Evolutionary conservation across 2,888 invertebrate species (phyloP), one percentile per base, ranked within the genome.

Genomic region (Thymelicus sylvestris): DNA sequence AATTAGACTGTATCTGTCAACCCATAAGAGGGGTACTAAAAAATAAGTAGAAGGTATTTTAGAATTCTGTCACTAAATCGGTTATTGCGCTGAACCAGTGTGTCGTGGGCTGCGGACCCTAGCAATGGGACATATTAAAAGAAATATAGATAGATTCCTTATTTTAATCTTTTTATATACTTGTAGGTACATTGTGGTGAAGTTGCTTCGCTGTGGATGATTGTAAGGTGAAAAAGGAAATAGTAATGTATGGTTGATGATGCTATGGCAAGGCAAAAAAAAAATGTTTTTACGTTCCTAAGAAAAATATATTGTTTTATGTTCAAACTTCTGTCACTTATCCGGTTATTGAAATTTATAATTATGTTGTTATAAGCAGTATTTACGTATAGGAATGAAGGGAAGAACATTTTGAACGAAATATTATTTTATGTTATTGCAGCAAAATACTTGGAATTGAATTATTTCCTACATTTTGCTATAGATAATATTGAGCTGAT

Each of bases 331-430:
- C 38, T 62, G n/a, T 61, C 7, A 61, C 44, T 62, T 41, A 15
- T 15, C 31, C 12, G 47, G 7, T 67, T 62, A 44, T 62, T 31
- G 52, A 69, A 69, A 64, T 64, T 64, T 69, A 69, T 39, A 50
- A 41, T n/a, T 59, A 3, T 64, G 47, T 50, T 65, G 41, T 57
- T 19, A n/a, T 63, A 57, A 69, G 57, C 57, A 48, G 39, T 48
- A 8, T 60, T 47, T 63, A 63, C 59, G 12, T 39, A 63, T 48
- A 31, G 50, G 10, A 24, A 41, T 59, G 41, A 13, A 63, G 12
- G 38, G 48, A 48, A 47, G 57, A 59, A 64, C 63, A 39, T 57
- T 55, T 57, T 15, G 38, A 48, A 7, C 2, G 31, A 12, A 31
- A 63, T 24, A 61, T 61, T 41, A 0, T 15, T 15, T 31, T 31